phyloP scores from a whole-genome alignment of 2,888 invertebrate species.

The Cremastinae sp. region DNA sequence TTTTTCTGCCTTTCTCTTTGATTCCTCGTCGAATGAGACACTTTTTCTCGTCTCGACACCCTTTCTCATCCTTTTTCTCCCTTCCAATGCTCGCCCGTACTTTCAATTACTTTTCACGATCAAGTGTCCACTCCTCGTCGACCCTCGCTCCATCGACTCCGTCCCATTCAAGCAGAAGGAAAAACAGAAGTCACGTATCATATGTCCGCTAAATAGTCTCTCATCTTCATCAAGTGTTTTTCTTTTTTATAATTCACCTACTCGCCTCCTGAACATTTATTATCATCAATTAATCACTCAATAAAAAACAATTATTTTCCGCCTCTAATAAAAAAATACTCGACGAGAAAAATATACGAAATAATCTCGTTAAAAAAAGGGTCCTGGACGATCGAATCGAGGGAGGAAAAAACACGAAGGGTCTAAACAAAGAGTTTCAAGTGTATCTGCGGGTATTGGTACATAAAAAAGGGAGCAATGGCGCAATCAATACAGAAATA shows the following conservation, averaged over 20 bases:
- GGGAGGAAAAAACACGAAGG: conserved; percentile 11
- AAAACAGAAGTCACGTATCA: neutral
- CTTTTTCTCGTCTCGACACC: conserved; percentile 40
- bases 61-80: conserved; percentile 45
- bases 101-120: conserved; percentile 78
- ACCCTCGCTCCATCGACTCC: conserved; percentile 15
- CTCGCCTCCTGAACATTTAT: no score
- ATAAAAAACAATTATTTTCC: neutral
- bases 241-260: neutral
- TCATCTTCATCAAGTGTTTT: neutral
- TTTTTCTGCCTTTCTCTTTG: neutral
- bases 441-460: conserved; percentile 39
- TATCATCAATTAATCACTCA: no score
- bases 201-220: neutral
- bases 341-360: neutral
- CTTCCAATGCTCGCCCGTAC: conserved; percentile 65
- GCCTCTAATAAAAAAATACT: neutral
- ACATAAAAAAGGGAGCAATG: conserved; percentile 13
- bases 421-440: conserved; percentile 26
- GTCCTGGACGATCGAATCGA: conserved; percentile 13
- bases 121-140: conserved; percentile 67
- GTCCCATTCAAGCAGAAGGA: conserved; percentile 7
- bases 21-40: conserved; percentile 45
- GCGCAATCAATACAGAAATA: conserved; percentile 15
- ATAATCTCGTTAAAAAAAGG: conserved; percentile 9